Evolutionary conservation across 2,888 invertebrate genomes (phyloP).

Genomic region (Hypselothyrea guttata): DNA sequence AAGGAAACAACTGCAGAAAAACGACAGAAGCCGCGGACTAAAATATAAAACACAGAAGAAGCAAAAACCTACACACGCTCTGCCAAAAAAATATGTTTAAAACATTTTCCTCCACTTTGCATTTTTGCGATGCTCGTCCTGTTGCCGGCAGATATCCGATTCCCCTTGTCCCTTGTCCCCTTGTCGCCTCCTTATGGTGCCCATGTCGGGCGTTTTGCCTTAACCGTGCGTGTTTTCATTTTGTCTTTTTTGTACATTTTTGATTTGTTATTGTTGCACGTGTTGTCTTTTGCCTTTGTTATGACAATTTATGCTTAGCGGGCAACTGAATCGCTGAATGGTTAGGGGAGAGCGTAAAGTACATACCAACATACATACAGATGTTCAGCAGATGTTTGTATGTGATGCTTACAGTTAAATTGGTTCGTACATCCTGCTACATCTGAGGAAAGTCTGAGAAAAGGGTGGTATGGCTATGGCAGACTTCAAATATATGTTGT

Average conservation of each 20-base stretch:
- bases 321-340: conserved; percentile 35
- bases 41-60: conserved; percentile 37
- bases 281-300: conserved; percentile 76
- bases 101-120: conserved; percentile 68
- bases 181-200: background rate
- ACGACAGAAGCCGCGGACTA: conserved; percentile 36
- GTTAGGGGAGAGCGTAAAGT: background rate
- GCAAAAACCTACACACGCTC: conserved; percentile 4
- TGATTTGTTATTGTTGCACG: conserved; percentile 79
- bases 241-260: conserved; percentile 67
- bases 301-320: conserved; percentile 70
- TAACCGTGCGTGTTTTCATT: conserved; percentile 51
- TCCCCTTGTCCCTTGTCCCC: conserved; percentile 3
- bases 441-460: too few species aligned
- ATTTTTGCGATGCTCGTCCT: conserved; percentile 37
- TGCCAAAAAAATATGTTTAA: conserved; percentile 70
- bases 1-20: conserved; percentile 46
- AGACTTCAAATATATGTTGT: too few species aligned
- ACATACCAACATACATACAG: background rate
- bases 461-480: too few species aligned
- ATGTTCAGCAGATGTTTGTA: too few species aligned
- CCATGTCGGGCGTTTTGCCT: conserved; percentile 29
- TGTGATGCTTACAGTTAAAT: too few species aligned
- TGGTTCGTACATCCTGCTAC: too few species aligned
- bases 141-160: conserved; percentile 44